phyloP scores from a whole-genome alignment of 2,888 invertebrate species.

The Meliscaeva auricollis region DNA sequence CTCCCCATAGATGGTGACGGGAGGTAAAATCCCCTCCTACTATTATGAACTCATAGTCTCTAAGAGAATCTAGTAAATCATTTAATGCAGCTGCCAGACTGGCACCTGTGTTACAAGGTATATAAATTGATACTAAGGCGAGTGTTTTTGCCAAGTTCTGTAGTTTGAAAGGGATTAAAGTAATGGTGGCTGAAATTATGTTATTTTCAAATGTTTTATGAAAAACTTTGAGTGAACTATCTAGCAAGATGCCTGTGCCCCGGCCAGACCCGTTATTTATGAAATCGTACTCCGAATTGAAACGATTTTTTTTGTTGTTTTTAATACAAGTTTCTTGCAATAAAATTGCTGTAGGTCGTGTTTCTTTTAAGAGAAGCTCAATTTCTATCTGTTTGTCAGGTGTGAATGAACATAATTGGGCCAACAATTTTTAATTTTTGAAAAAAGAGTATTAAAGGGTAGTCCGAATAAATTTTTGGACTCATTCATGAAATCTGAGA shows the following conservation, averaged over 20 bases:
- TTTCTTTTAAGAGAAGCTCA: no score
- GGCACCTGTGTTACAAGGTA: not conserved
- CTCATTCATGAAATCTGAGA: no score
- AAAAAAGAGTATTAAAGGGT: no score
- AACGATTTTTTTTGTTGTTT: not conserved
- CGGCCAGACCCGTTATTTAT: not conserved
- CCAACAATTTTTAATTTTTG: no score
- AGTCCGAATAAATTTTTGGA: no score
- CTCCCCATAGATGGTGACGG: no score
- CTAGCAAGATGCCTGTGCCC: not conserved
- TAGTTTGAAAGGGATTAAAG: not conserved
- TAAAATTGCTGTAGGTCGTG: no score
- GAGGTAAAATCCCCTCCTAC: no score
- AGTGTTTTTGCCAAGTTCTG: not conserved
- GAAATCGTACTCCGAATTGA: constrained; percentile 1
- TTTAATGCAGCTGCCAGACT: not conserved
- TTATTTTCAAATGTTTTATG: not conserved
- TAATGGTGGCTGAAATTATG: constrained; percentile 9
- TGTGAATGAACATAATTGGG: no score
- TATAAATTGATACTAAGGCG: constrained; percentile 8
- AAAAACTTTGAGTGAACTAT: not conserved
- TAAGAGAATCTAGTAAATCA: not conserved
- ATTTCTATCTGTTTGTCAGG: no score
- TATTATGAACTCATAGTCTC: no score
- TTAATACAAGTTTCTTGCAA: not conserved